These are phyloP conservation scores for Drepana arcuata DNA, from an alignment of 1,140 invertebrate genomes.

Conservation along the genomic window DNA sequence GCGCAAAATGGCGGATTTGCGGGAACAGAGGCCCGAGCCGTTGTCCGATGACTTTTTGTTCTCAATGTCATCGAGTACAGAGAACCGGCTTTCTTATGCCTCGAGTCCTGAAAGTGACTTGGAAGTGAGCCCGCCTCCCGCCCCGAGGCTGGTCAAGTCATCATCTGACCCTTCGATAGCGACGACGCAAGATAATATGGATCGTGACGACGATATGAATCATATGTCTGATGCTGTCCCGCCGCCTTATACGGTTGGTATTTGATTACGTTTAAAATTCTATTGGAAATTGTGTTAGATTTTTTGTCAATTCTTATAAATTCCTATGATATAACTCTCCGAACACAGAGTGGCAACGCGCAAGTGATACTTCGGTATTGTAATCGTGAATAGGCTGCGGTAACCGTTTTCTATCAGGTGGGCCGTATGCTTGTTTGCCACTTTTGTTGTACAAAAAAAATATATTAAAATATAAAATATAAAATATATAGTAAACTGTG, in stretches of 20 bases:
- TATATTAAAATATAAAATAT: no score
- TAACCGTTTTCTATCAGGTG: no score
- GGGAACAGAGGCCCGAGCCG: slow-evolving; percentile 78
- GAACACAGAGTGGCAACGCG: no score
- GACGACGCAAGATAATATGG: slow-evolving; percentile 76
- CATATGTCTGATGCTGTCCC: slow-evolving; percentile 71
- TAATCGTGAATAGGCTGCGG: no score
- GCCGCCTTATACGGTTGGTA: slow-evolving; percentile 85
- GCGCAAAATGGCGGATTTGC: slow-evolving; percentile 32
- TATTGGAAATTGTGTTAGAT: no score
- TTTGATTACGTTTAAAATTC: no score
- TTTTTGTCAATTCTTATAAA: no score
- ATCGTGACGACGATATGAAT: slow-evolving; percentile 74
- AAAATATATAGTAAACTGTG: no score
- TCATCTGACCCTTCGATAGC: slow-evolving; percentile 88
- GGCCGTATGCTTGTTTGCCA: no score
- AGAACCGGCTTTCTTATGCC: slow-evolving; percentile 90
- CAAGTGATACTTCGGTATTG: no score
- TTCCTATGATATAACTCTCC: no score
- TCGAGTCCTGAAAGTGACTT: slow-evolving; percentile 96
- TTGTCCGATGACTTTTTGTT: slow-evolving; percentile 97
- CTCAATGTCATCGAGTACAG: slow-evolving; percentile 89
- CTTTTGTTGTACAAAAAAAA: no score
- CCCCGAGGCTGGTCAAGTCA: slow-evolving; percentile 83
- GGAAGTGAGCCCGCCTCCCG: slow-evolving; percentile 85